Evolutionary conservation across 1,140 invertebrate genomes (phyloP).

Genomic region (Cyclina sinensis): DNA sequence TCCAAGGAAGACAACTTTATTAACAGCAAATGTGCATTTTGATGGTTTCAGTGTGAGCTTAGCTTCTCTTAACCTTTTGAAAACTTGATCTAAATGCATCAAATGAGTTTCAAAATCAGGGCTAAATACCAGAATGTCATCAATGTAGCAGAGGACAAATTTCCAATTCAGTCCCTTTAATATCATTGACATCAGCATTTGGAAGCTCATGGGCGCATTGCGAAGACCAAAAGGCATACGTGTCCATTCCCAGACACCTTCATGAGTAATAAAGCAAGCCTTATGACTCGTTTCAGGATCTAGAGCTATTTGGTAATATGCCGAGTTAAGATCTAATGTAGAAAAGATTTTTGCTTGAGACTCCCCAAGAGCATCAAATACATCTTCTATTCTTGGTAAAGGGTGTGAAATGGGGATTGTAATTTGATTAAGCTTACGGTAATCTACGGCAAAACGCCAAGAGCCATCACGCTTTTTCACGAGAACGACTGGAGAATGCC

Average conservation of each 20-base stretch:
- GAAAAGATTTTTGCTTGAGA: conserved; percentile 62
- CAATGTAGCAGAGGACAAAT: conserved; percentile 68
- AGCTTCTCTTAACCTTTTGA: conserved; percentile 67
- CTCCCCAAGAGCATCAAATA: conserved; percentile 68
- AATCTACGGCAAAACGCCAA: conserved; percentile 55
- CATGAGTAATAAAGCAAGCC: conserved; percentile 67
- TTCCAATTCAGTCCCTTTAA: conserved; percentile 60
- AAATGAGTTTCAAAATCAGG: conserved; percentile 69
- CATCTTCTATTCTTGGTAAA: conserved; percentile 61
- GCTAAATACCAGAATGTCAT: conserved; percentile 73
- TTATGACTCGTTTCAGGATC: conserved; percentile 68
- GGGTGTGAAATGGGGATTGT: conserved; percentile 67
- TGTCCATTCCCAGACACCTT: conserved; percentile 64
- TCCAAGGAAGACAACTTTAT: conserved; percentile 62
- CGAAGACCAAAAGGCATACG: conserved; percentile 67
- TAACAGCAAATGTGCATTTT: conserved; percentile 64
- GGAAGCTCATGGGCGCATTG: conserved; percentile 62
- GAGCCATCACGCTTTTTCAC: conserved; percentile 56
- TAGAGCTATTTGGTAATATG: conserved; percentile 68
- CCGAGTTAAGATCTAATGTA: conserved; percentile 71
- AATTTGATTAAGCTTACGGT: conserved; percentile 62
- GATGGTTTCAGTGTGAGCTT: conserved; percentile 63
- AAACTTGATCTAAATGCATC: conserved; percentile 67
- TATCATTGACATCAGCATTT: conserved; percentile 49
- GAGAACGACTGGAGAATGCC: conserved; percentile 43